Conservation (phyloP, 2,888 invertebrate species). For the Pseudococcus longispinus region DNA sequence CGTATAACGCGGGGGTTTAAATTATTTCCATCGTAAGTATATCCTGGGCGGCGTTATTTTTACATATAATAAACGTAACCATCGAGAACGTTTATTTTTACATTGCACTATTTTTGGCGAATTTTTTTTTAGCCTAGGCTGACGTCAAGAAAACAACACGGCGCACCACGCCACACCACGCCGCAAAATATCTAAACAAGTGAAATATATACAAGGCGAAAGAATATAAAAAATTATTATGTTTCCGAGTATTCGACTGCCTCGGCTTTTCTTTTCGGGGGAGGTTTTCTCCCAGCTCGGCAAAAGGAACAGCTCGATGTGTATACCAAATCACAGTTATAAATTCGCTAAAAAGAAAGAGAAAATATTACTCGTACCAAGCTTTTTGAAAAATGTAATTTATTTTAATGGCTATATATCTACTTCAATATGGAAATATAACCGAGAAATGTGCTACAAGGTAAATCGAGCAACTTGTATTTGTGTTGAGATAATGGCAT, state of each 20-base stretch:
- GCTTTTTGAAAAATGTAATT: conserved; percentile 36
- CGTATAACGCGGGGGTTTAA: background rate
- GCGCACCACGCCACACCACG: background rate
- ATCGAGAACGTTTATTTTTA: background rate
- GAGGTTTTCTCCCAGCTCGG: background rate
- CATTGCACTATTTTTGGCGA: background rate
- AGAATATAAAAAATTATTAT: conserved; percentile 1
- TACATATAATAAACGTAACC: conserved; percentile 14
- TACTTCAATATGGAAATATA: conserved; percentile 50
- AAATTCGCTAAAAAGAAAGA: background rate
- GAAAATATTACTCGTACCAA: background rate
- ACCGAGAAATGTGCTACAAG: conserved; percentile 42
- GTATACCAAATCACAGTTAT: conserved; percentile 23
- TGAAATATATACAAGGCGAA: background rate
- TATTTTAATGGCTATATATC: conserved; percentile 47
- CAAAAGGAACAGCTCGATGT: background rate
- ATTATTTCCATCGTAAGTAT: background rate
- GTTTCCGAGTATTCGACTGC: background rate
- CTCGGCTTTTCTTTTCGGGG: conserved; percentile 17
- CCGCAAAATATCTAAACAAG: conserved; percentile 4
- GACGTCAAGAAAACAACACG: conserved; percentile 4
- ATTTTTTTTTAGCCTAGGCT: background rate
- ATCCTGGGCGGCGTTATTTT: background rate
- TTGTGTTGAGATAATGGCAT: conserved; percentile 21
- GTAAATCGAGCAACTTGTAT: conserved; percentile 47